Evolutionary conservation across 2,113 vertebrate genomes (phyloP).

Genomic region (Merops nubicus): DNA sequence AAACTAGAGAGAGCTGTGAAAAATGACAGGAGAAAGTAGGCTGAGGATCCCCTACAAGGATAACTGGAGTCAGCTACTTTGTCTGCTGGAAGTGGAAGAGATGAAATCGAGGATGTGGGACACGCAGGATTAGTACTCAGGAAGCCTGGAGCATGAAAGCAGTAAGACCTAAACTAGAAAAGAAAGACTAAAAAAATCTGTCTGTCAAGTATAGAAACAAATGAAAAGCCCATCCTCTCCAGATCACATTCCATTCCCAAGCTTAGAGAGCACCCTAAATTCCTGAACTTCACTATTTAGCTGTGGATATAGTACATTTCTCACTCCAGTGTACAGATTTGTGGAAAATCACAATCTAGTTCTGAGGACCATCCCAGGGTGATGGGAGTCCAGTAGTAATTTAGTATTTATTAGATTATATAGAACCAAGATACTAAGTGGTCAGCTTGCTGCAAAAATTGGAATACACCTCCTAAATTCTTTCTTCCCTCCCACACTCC

Average conservation of each 20-base stretch:
- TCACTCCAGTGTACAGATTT: background rate
- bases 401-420: background rate
- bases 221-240: background rate
- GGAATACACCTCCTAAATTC: background rate
- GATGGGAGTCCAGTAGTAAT: background rate
- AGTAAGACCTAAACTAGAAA: background rate
- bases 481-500: background rate
- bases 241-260: background rate
- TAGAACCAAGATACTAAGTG: background rate
- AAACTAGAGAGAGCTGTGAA: background rate
- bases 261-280: background rate
- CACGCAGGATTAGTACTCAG: background rate
- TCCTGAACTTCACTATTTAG: background rate
- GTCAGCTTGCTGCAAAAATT: background rate
- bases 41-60: background rate
- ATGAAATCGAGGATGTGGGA: background rate
- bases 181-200: background rate
- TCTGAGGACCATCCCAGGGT: background rate
- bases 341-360: background rate
- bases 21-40: background rate
- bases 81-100: background rate
- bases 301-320: background rate
- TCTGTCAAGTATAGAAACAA: background rate
- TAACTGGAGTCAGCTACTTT: background rate
- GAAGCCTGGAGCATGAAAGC: background rate